Conservation (phyloP, 2,797 vertebrate species). For the Lepilemur septentrionalis region DNA sequence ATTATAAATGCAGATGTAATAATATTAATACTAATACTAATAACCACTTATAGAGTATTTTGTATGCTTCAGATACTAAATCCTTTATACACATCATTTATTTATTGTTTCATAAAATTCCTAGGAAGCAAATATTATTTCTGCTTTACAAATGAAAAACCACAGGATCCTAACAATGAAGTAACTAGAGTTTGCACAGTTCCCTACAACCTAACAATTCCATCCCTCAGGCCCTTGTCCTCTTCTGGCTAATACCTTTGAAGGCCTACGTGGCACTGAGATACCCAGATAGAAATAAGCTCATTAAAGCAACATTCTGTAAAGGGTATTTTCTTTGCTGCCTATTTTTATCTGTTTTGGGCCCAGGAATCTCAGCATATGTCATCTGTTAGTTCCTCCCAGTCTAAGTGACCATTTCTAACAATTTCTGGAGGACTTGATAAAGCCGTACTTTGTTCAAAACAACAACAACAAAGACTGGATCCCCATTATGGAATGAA, state of each 20-base stretch:
- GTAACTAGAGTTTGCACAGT: background rate
- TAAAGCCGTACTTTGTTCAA: background rate
- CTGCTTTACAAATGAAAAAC: background rate
- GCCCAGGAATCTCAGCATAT: background rate
- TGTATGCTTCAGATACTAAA: background rate
- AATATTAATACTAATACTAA: background rate
- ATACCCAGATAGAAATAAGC: background rate
- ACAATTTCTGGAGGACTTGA: background rate
- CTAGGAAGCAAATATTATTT: background rate
- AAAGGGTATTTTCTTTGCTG: background rate
- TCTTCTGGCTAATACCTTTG: background rate
- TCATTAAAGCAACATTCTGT: background rate
- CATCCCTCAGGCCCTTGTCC: background rate
- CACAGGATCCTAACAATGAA: background rate
- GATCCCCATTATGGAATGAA: background rate
- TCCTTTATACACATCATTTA: background rate
- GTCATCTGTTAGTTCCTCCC: background rate
- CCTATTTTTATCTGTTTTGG: background rate
- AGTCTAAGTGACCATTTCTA: background rate
- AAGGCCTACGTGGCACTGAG: background rate
- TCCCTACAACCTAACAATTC: background rate
- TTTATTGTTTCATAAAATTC: constrained; percentile 31
- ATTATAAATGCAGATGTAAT: constrained; percentile 37
- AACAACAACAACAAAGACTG: background rate
- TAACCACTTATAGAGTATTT: background rate